Conservation (phyloP, 2,113 vertebrate genomes). For the Orientallactaga bullata region DNA sequence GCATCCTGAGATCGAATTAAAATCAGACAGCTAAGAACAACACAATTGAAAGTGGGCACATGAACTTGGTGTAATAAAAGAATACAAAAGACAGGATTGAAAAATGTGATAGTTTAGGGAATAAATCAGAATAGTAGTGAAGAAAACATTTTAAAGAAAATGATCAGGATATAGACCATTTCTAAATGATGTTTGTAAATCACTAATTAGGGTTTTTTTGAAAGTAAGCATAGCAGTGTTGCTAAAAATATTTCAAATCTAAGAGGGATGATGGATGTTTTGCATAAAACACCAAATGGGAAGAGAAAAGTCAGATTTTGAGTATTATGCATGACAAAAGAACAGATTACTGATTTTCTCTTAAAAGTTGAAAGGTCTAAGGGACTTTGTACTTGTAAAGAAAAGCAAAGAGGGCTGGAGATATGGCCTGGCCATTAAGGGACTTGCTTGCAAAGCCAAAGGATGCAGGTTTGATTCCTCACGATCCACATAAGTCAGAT, state of each 20-base stretch:
- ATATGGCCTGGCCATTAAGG: too few relatives aligned
- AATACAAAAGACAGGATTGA: not conserved
- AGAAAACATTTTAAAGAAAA: conserved; percentile 27
- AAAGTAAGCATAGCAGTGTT: conserved; percentile 9
- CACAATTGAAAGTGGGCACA: not conserved
- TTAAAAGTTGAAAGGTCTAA: not conserved
- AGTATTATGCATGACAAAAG: not conserved
- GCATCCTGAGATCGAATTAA: not conserved
- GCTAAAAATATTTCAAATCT: conserved; percentile 17
- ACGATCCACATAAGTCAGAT: too few relatives aligned
- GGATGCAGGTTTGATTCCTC: too few relatives aligned
- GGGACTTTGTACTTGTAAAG: conserved; percentile 1
- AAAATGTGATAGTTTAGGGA: not conserved
- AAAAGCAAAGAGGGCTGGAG: not conserved
- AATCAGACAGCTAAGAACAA: not conserved
- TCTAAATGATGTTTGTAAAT: not conserved
- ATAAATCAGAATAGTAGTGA: not conserved
- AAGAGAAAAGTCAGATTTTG: conserved; percentile 16
- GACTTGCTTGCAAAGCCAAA: too few relatives aligned
- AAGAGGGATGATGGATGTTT: not conserved
- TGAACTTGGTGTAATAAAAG: not conserved
- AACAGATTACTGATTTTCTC: not conserved
- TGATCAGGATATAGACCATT: not conserved
- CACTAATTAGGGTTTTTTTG: not conserved
- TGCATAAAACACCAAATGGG: not conserved